Evolutionary conservation across 2,888 invertebrate genomes (phyloP).

Genomic region (Stratiomys singularior): DNA sequence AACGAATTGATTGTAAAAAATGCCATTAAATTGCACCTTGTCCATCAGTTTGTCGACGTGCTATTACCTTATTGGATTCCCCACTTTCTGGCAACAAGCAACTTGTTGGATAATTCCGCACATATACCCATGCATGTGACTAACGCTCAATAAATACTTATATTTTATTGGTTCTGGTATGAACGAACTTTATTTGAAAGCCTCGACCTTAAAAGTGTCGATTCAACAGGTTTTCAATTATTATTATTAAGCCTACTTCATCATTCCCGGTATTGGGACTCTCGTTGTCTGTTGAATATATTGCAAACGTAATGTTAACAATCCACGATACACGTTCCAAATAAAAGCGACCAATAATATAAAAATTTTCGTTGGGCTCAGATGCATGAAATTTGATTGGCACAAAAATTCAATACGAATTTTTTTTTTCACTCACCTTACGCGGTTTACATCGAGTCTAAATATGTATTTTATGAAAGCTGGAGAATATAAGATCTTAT

Average conservation of each 20-base stretch:
- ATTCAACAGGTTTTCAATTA: constrained; percentile 9
- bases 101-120: neutral
- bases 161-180: neutral
- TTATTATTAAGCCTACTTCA: neutral
- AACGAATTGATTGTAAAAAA: neutral
- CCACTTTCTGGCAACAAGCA: neutral
- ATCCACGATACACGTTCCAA: neutral
- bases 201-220: constrained; percentile 22
- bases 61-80: neutral
- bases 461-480: no score
- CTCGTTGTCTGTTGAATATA: neutral
- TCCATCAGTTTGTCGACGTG: neutral
- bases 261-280: neutral
- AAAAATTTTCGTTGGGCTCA: neutral
- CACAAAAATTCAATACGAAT: no score
- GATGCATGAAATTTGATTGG: no score
- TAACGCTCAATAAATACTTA: no score
- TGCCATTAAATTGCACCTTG: neutral
- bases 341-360: neutral
- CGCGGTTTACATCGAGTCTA: no score
- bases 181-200: constrained; percentile 20
- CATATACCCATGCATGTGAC: neutral
- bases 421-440: no score
- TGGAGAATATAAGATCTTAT: no score
- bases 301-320: neutral